Evolutionary conservation across 2,797 vertebrate genomes (phyloP).

Genomic region (Myiotriccus ornatus): DNA sequence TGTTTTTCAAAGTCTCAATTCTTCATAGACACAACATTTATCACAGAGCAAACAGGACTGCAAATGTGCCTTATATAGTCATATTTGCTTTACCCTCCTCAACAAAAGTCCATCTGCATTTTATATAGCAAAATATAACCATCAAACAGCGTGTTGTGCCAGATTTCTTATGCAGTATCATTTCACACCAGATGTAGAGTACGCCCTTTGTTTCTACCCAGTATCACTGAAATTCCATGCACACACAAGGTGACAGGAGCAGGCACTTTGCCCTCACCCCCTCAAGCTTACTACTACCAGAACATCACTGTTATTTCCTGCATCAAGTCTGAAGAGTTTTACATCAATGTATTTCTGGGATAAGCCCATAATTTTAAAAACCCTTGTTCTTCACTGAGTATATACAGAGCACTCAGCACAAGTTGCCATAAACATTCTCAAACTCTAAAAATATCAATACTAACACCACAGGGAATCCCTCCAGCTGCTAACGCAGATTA

Average conservation of each 20-base stretch:
- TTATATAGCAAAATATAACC: background rate
- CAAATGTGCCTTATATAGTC: background rate
- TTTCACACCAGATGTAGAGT: background rate
- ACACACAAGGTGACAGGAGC: background rate
- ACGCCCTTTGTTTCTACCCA: background rate
- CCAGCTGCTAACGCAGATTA: background rate
- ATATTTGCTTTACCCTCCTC: background rate
- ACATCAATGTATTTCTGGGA: background rate
- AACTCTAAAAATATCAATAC: background rate
- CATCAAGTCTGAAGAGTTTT: background rate
- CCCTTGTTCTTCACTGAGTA: background rate
- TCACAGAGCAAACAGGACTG: background rate
- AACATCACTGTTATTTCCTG: background rate
- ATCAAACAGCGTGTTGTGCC: background rate
- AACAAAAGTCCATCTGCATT: background rate
- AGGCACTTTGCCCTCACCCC: background rate
- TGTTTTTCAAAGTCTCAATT: background rate
- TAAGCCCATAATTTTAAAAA: rapidly evolving
- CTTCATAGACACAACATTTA: background rate
- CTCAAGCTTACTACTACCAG: background rate
- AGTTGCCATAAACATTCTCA: background rate
- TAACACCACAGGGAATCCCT: background rate
- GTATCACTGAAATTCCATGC: background rate
- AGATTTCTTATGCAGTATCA: background rate
- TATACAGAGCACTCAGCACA: background rate